Conservation (phyloP, 2,797 vertebrate genomes). For the Myotis daubentonii region DNA sequence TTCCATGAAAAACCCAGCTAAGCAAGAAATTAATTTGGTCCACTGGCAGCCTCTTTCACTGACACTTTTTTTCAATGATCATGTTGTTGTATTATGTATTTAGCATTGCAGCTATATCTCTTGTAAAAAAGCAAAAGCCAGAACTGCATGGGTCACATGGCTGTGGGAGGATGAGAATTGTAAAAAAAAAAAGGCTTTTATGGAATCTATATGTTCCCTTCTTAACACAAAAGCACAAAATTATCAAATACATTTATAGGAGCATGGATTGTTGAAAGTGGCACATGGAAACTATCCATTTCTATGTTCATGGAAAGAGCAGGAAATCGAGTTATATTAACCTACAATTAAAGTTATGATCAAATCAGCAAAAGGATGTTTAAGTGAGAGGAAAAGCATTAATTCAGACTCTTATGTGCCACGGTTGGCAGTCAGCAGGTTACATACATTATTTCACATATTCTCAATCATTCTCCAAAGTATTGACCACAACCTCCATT, state of each 20-base stretch:
- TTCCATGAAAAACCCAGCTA: neutral
- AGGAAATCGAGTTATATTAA: neutral
- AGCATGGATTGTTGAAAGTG: neutral
- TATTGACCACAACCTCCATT: neutral
- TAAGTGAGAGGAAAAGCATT: neutral
- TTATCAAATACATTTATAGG: neutral
- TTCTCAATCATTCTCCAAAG: neutral
- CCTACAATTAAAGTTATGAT: neutral
- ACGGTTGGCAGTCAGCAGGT: neutral
- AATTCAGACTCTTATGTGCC: neutral
- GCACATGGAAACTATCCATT: neutral
- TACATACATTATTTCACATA: neutral
- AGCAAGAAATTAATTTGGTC: neutral
- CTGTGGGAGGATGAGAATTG: neutral
- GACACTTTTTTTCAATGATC: neutral
- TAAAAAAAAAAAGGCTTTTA: neutral
- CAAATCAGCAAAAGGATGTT: neutral
- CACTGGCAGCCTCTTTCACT: neutral
- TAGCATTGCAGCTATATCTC: neutral
- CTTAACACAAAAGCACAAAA: neutral
- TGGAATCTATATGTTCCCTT: neutral
- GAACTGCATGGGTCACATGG: neutral
- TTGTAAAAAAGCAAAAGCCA: neutral
- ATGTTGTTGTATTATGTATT: neutral
- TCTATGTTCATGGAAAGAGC: neutral